Percentiles rank a stretch among this genome's conserved stretches.
phyloP scores from a whole-genome alignment of 2,797 vertebrate species.

The Loris lydekkerianus region DNA sequence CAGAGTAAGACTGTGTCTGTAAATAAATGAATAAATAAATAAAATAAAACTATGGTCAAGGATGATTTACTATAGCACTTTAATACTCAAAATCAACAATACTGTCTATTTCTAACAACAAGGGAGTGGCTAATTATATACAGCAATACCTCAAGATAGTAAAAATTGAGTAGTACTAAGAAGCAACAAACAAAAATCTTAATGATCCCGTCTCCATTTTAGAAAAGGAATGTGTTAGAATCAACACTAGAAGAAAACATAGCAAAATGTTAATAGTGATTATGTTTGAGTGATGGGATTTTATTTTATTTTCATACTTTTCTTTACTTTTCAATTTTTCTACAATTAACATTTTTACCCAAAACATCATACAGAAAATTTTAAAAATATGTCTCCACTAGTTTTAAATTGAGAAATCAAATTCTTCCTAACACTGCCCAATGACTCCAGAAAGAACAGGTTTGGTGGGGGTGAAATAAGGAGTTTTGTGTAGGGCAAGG shows the following conservation, averaged over 20 bases:
- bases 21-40: background rate
- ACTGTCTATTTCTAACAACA: conserved; percentile 2
- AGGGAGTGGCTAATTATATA: background rate
- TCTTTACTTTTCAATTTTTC: background rate
- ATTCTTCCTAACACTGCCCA: background rate
- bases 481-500: no score
- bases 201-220: background rate
- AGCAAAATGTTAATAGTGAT: background rate
- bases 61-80: background rate
- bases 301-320: background rate
- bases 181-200: background rate
- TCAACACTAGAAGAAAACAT: background rate
- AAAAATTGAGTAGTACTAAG: background rate
- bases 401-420: conserved; percentile 31
- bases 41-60: background rate
- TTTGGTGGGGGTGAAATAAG: background rate
- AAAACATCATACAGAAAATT: background rate
- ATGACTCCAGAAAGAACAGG: background rate
- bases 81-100: background rate
- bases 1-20: no score
- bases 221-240: background rate
- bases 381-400: background rate
- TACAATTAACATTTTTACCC: conserved; percentile 11
- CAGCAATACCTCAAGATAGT: background rate
- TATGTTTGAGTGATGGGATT: background rate